These are phyloP conservation scores for Folsomia manolachei DNA, from an alignment of 2,888 invertebrate species.

Conservation along the genomic window DNA sequence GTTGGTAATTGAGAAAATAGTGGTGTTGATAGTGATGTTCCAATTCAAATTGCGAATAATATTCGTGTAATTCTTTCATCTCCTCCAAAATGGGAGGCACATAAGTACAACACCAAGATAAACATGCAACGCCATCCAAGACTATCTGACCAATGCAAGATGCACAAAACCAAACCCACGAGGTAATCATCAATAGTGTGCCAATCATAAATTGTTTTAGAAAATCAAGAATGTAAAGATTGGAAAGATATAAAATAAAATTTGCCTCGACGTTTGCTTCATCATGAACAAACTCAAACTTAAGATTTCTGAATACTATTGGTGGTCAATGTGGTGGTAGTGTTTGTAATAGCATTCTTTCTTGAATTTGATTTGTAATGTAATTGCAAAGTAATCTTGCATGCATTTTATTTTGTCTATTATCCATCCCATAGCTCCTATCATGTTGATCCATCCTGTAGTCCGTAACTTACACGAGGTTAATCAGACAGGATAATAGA, in stretches of 20 bases:
- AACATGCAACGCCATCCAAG: too few relatives aligned
- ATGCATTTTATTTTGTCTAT: background rate
- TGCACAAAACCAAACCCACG: background rate
- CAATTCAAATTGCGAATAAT: conserved; percentile 1
- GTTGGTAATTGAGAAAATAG: background rate
- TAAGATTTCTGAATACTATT: background rate
- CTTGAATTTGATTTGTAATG: too few relatives aligned
- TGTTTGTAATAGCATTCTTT: too few relatives aligned
- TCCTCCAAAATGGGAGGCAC: background rate
- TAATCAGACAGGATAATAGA: conserved; percentile 49
- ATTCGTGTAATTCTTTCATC: background rate
- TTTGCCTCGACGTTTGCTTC: background rate
- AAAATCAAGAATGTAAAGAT: conserved; percentile 9
- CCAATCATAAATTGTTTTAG: conserved; percentile 15
- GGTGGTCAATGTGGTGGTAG: background rate
- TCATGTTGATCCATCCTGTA: conserved; percentile 22
- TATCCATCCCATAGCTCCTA: background rate
- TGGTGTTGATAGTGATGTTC: too few relatives aligned
- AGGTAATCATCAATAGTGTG: conserved; percentile 7
- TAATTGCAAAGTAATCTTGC: background rate
- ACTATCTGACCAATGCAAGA: background rate
- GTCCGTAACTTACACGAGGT: conserved; percentile 25
- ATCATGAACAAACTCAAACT: background rate
- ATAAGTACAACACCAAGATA: background rate
- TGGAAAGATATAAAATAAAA: background rate